Conservation (phyloP, 2,888 invertebrate species). For the Timema podura region DNA sequence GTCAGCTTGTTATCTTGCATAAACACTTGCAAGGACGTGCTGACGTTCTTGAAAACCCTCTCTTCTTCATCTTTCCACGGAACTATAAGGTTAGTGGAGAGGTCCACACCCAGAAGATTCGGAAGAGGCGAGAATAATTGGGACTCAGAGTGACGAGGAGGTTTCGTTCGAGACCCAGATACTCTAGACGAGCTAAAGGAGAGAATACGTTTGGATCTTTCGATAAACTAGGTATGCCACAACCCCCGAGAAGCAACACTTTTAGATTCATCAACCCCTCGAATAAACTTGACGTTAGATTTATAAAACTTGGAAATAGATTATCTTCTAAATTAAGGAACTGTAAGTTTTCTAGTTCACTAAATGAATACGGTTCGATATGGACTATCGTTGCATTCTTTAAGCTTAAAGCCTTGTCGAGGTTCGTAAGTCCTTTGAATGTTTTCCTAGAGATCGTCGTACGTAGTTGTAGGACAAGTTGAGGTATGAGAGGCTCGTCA, state of each 20-base stretch:
- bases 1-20: constrained; percentile 55
- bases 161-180: too few relatives aligned
- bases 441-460: constrained; percentile 50
- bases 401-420: constrained; percentile 48
- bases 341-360: constrained; percentile 45
- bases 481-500: constrained; percentile 48
- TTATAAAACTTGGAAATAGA: constrained; percentile 41
- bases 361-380: constrained; percentile 50
- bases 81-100: constrained; percentile 51
- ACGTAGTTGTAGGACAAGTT: constrained; percentile 55
- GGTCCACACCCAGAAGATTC: constrained; percentile 47
- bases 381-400: constrained; percentile 52
- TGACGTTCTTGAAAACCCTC: constrained; percentile 49
- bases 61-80: constrained; percentile 48
- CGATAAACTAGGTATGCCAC: too few relatives aligned
- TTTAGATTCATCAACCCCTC: too few relatives aligned
- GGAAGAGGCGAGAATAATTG: constrained; percentile 48
- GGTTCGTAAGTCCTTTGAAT: constrained; percentile 50
- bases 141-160: constrained; percentile 40
- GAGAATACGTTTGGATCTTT: too few relatives aligned
- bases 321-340: constrained; percentile 56
- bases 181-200: too few relatives aligned
- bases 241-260: too few relatives aligned
- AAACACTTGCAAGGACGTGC: constrained; percentile 45
- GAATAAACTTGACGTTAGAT: too few relatives aligned